Percentiles rank a stretch among this genome's conserved stretches.
phyloP scores from a whole-genome alignment of 2,113 vertebrate genomes.

The Chlorodrepanis virens region DNA sequence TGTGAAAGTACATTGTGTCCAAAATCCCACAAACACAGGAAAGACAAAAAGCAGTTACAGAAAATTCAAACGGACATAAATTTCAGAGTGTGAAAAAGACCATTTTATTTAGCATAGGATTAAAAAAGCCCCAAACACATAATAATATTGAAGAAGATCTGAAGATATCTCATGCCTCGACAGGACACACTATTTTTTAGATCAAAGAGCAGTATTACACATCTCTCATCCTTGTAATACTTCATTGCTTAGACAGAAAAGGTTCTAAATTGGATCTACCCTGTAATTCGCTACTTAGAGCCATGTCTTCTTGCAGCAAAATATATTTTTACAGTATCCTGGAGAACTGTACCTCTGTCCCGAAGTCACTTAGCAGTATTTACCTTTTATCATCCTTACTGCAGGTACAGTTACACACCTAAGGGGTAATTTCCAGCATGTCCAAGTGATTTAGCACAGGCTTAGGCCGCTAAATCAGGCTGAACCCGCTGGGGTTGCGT shows the following conservation, averaged over 20 bases:
- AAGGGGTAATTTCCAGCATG: accelerated
- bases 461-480: too few species aligned
- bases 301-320: not conserved
- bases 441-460: not conserved
- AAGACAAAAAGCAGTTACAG: not conserved
- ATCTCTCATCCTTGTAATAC: not conserved
- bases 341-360: not conserved
- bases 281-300: not conserved
- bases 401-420: accelerated
- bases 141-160: not conserved
- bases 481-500: accelerated
- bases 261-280: not conserved
- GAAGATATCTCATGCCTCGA: not conserved
- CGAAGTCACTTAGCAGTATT: not conserved
- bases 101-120: not conserved
- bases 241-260: not conserved
- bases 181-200: not conserved
- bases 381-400: not conserved
- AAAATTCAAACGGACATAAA: not conserved
- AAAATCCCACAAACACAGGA: not conserved
- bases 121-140: not conserved
- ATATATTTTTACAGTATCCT: not conserved
- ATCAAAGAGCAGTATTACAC: not conserved
- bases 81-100: not conserved
- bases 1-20: not conserved